These are phyloP conservation scores for Centropus unirufus DNA, from an alignment of 2,113 vertebrate genomes.

Conservation along the genomic window DNA sequence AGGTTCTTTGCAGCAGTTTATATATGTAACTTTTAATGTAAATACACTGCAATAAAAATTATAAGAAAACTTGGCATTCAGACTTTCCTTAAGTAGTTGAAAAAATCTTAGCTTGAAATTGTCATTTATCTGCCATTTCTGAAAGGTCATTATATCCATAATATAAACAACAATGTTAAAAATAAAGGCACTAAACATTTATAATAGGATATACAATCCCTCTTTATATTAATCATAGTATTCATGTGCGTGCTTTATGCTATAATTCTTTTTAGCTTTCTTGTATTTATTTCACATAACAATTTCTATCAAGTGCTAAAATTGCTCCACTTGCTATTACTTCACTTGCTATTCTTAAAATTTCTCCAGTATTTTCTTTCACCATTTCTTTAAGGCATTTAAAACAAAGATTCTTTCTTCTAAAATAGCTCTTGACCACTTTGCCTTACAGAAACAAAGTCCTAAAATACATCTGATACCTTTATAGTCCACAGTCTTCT, in stretches of 20 bases:
- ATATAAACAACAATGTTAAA: slow-evolving; percentile 57
- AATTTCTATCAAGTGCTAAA: neutral
- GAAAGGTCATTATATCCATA: slow-evolving; percentile 51
- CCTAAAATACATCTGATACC: neutral
- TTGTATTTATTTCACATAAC: slow-evolving; percentile 28
- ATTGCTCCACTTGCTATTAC: neutral
- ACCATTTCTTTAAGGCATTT: neutral
- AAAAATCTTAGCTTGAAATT: slow-evolving; percentile 52
- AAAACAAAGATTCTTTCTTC: neutral
- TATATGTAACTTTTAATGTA: slow-evolving; percentile 56
- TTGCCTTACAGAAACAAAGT: neutral
- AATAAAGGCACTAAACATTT: slow-evolving; percentile 53
- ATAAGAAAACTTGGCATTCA: slow-evolving; percentile 60
- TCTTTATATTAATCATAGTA: slow-evolving; percentile 32
- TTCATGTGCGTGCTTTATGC: neutral
- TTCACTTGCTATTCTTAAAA: neutral
- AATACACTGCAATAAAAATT: slow-evolving; percentile 54
- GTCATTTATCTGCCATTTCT: slow-evolving; percentile 60
- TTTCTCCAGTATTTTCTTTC: neutral
- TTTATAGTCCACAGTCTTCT: neutral
- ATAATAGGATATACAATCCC: slow-evolving; percentile 38
- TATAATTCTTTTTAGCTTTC: neutral
- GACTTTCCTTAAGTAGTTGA: slow-evolving; percentile 61
- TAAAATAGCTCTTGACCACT: neutral
- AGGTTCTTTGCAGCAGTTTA: slow-evolving; percentile 38